Percentiles rank a stretch among this genome's conserved stretches.
phyloP scores from a whole-genome alignment of 2,888 invertebrate genomes.

The Drosophila paramelanica region DNA sequence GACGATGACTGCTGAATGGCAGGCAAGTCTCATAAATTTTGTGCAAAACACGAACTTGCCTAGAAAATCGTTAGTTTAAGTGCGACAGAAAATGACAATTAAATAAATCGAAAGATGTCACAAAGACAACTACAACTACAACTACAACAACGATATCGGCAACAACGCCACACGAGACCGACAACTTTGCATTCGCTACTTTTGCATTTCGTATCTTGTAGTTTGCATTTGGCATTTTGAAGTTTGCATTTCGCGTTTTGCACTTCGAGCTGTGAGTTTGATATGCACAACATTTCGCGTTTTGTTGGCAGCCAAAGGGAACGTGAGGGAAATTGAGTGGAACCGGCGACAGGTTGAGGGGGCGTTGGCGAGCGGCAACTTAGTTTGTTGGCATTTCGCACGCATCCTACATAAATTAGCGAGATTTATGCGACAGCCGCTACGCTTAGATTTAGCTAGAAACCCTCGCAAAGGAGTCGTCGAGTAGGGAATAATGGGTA shows the following conservation, averaged over 20 bases:
- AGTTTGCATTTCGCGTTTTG: conserved; percentile 26
- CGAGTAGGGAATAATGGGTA: conserved; percentile 1
- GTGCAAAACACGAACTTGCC: conserved; percentile 53
- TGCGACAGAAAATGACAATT: conserved; percentile 74
- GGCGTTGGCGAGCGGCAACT: conserved; percentile 42
- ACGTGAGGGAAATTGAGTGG: conserved; percentile 5
- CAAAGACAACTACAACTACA: conserved; percentile 43
- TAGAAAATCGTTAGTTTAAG: conserved; percentile 73
- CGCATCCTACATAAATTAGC: conserved; percentile 75
- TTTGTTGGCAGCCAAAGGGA: conserved; percentile 27
- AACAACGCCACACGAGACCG: conserved; percentile 12
- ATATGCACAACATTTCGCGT: conserved; percentile 64
- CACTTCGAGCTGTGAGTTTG: conserved; percentile 50
- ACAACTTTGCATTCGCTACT: conserved; percentile 16
- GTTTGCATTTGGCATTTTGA: conserved; percentile 1
- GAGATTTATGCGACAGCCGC: conserved; percentile 71
- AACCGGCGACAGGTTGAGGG: conserved; percentile 11
- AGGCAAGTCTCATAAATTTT: conserved; percentile 66
- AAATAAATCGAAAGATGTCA: conserved; percentile 77
- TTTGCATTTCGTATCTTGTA: neutral
- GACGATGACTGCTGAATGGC: conserved; percentile 45
- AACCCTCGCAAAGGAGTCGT: conserved; percentile 28
- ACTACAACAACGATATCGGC: neutral
- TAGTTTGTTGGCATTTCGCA: conserved; percentile 76
- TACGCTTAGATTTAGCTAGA: conserved; percentile 70